Evolutionary conservation across 2,113 vertebrate genomes (phyloP), one percentile per base, ranked within the genome.

Genomic region (Ia io): DNA sequence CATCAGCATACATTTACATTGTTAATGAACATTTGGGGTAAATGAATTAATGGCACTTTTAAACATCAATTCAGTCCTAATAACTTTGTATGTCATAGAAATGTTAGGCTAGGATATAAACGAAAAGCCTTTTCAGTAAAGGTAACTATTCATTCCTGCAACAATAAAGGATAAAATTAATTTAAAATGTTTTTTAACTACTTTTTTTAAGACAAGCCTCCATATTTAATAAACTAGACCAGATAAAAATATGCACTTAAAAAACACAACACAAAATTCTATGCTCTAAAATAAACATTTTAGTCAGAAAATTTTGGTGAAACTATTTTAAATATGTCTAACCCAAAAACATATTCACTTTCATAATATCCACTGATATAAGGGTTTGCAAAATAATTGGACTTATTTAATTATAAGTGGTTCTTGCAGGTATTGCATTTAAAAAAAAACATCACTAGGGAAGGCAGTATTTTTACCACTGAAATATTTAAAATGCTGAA

Each of bases 1-100:
- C 98, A 99, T 99, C 99, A 99, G 99, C 99, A 99, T 99, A 99
- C 98, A 99, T 99, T 99, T 99, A 99, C 99, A 99, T 99, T 98
- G 99, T 99, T 99, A 99, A 99, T 99, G 99, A 99, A 99, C 99
- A 99, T 98, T 99, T 99, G 99, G 98, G 99, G 98, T 98, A 99
- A 99, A 99, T 99, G 98, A 98, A 99, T 99, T 99, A 99, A 99
- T 99, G 99, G 98, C 98, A 99, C 99, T 98, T 99, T 98, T 98
- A 98, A 98, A 99, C 98, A 99, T 99, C 98, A 99, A 99, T 99
- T 99, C 99, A 99, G 97, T 98, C 97, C 98, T 98, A 98, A 98
- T 99, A 99, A 99, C 98, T 98, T 97, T 98, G 97, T 98, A 98
- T 98, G 99, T 98, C 98, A 98, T 93, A 98, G 98, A 99, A 98